Base-by-base conservation (phyloP, 92 coral and sea anemone species). In the Palythoa heliodiscus region DNA sequence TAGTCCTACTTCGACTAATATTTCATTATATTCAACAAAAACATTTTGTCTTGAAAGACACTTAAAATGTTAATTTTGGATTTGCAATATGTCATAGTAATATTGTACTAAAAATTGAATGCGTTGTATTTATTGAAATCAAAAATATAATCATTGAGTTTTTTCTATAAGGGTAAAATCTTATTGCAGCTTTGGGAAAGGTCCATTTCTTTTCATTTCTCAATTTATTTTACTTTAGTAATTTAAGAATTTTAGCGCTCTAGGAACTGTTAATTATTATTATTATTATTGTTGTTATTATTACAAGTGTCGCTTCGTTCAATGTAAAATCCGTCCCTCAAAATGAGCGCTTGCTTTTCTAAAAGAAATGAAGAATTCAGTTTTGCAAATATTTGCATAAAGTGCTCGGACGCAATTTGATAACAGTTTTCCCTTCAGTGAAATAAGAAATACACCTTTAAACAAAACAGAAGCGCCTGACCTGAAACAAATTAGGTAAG, bases 1-100 rank as follows among this genome's bases (percentile, higher is more conserved):
- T 80, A 80, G 84, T 80, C 84, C 84, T 80, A 80, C 47, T 8
- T 66, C 48, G 84, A 80, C 84, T 80, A 64, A 80, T 80, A 12
- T 40, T 66, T 43, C 84, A 80, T 66, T 69, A 48, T 48, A 29
- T 80, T 66, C 43, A 80, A 78, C 72, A 60, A 60, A 39, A 69
- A 25, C 0, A 40, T 47, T 47, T 40, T 64, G 37, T 38, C 71
- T 60, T 29, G 35, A 15, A 78, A 38, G 70, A 60, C 71, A 78
- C 83, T 78, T 78, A 78, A 61, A 61, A 78, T 78, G 67, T 64
- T 64, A 64, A 12, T 64, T n/a, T n/a, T 75, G 48, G 61, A 50
- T 67, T 66, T 23, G 37, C 14, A 79, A 63, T 79, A 79, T 48
- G 60, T 63, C 57, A 79, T 64, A 11, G 40, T 43, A 80, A 25